Evolutionary conservation across 2,888 invertebrate genomes (phyloP).

Genomic region (Koerneria pararmatus): DNA sequence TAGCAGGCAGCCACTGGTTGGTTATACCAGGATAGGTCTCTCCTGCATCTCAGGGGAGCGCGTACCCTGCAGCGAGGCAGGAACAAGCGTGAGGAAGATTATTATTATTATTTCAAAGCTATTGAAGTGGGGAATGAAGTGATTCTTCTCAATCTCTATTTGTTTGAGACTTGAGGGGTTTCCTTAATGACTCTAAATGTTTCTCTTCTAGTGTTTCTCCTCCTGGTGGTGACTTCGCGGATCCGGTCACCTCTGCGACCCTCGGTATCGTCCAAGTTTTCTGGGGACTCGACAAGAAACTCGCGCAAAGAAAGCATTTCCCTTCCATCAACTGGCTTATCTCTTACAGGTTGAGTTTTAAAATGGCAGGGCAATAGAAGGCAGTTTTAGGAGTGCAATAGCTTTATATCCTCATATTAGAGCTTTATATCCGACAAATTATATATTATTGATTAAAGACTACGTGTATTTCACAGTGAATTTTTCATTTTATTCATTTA

Average conservation of each 20-base stretch:
- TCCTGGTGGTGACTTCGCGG: slow-evolving; percentile 99
- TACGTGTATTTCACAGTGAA: too few relatives aligned
- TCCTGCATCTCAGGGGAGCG: too few relatives aligned
- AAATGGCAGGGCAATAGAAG: not conserved
- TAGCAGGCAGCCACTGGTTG: too few relatives aligned
- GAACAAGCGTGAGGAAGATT: too few relatives aligned
- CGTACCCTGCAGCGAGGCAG: too few relatives aligned
- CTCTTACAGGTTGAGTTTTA: slow-evolving; percentile 69
- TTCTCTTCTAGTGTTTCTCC: slow-evolving; percentile 76
- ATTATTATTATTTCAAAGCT: too few relatives aligned
- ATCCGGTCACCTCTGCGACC: slow-evolving; percentile 98
- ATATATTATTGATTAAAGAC: too few relatives aligned
- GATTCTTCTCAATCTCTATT: not conserved
- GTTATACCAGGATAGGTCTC: too few relatives aligned
- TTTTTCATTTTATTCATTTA: too few relatives aligned
- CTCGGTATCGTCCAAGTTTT: slow-evolving; percentile 81
- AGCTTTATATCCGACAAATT: too few relatives aligned
- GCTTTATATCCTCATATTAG: too few relatives aligned
- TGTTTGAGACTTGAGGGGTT: not conserved
- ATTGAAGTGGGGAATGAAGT: too few relatives aligned
- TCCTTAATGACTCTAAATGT: slow-evolving; percentile 2
- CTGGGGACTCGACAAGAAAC: slow-evolving; percentile 59
- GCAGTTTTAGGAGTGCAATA: not conserved
- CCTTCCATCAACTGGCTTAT: slow-evolving; percentile 99
- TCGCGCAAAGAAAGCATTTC: slow-evolving; percentile 90